A percentile compares a stretch with the other conserved stretches of the same genome.
phyloP scores from a whole-genome alignment of 2,888 invertebrate species.

The Girardia tigrina region DNA sequence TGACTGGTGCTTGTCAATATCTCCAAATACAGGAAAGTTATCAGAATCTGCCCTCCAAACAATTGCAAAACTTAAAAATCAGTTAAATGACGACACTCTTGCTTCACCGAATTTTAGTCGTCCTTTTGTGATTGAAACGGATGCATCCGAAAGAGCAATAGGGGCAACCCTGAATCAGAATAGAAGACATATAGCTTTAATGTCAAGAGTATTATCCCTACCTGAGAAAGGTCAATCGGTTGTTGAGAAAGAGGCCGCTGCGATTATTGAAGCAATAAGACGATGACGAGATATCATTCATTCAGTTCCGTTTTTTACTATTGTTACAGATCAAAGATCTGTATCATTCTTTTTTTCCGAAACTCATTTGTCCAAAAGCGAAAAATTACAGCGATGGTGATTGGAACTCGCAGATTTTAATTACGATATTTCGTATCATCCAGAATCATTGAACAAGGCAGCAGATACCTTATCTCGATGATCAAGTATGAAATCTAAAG shows the following conservation, averaged over 20 bases:
- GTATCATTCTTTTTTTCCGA: not conserved
- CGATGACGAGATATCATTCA: not conserved
- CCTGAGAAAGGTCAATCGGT: slow-evolving; percentile 1
- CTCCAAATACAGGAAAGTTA: too few relatives aligned
- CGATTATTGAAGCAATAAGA: slow-evolving; percentile 1
- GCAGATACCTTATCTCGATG: not conserved
- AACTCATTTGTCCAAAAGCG: not conserved
- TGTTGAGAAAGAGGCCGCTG: not conserved
- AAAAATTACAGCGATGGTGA: not conserved
- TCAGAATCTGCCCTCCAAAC: too few relatives aligned
- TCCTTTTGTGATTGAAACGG: slow-evolving; percentile 14
- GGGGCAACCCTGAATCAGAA: slow-evolving; percentile 13
- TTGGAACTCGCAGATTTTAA: not conserved
- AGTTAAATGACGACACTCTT: too few relatives aligned
- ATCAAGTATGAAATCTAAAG: not conserved
- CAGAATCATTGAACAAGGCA: not conserved
- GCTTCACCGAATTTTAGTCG: too few relatives aligned
- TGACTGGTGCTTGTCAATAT: too few relatives aligned
- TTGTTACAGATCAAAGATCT: not conserved
- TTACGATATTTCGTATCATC: not conserved
- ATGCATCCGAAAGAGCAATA: not conserved
- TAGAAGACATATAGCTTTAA: not conserved
- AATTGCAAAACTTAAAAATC: too few relatives aligned
- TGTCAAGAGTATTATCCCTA: slow-evolving; percentile 4
- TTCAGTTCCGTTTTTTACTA: slow-evolving; percentile 6